A percentile compares a stretch with the other conserved stretches of the same genome.
phyloP scores from a whole-genome alignment of 1,140 invertebrate genomes.

The Subanguina moxae region DNA sequence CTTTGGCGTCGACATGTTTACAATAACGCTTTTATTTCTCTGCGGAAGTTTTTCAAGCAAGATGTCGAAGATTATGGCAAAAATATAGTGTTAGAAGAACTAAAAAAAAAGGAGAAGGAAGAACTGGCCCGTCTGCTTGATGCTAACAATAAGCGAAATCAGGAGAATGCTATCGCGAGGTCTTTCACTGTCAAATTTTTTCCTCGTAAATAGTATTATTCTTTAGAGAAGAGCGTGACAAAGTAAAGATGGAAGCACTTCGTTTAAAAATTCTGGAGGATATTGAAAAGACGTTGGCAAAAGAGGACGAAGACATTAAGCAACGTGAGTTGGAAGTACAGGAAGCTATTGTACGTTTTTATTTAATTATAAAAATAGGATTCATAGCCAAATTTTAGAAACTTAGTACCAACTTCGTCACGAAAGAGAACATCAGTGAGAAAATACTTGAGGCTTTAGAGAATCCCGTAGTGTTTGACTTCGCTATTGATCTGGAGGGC shows the following conservation, averaged over 20 bases:
- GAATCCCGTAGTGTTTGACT: slow-evolving; percentile 39
- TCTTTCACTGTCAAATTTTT: slow-evolving; percentile 16
- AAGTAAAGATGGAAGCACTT: slow-evolving; percentile 11
- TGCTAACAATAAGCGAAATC: slow-evolving; percentile 40
- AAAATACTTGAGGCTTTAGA: slow-evolving; percentile 37
- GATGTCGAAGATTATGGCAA: slow-evolving; percentile 33
- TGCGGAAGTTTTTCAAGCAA: slow-evolving; percentile 37
- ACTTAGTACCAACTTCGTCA: slow-evolving; percentile 42
- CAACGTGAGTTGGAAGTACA: slow-evolving; percentile 16
- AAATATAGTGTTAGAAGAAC: slow-evolving; percentile 20
- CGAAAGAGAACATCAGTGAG: slow-evolving; percentile 42
- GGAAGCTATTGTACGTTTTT: slow-evolving; percentile 25
- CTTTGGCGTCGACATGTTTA: slow-evolving; percentile 48
- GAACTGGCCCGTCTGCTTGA: slow-evolving; percentile 36
- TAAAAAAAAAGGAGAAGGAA: slow-evolving; percentile 34
- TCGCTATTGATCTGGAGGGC: slow-evolving; percentile 41
- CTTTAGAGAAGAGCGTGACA: slow-evolving; percentile 31
- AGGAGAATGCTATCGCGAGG: slow-evolving; percentile 31
- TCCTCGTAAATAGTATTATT: slow-evolving; percentile 2
- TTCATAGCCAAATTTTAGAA: slow-evolving; percentile 39
- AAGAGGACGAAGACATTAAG: slow-evolving; percentile 15
- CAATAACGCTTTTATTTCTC: slow-evolving; percentile 45
- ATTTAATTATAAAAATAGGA: too few relatives aligned
- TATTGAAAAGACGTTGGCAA: slow-evolving; percentile 19
- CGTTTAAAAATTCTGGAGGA: slow-evolving; percentile 23